phyloP scores from a whole-genome alignment of 1,140 invertebrate species.

The Drosophila suzukii region DNA sequence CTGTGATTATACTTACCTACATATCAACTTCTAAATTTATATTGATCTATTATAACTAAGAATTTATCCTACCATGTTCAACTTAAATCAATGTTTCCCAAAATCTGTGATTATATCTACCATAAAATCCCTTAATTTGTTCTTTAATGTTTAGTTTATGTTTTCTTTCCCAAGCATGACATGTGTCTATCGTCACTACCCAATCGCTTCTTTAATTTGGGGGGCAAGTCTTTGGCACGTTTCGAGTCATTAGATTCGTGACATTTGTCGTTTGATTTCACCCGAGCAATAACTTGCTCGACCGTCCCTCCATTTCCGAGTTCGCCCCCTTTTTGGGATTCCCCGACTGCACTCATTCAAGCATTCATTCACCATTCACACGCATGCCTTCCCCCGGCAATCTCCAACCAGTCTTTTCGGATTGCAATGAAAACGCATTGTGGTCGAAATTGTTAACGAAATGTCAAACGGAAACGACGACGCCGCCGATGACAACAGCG shows the following conservation, averaged over 20 bases:
- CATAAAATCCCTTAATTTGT: neutral
- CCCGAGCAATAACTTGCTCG: conserved; percentile 63
- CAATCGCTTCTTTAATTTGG: conserved; percentile 22
- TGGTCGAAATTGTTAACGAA: conserved; percentile 83
- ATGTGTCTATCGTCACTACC: neutral
- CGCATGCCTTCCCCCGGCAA: conserved; percentile 36
- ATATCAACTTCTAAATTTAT: too few species aligned
- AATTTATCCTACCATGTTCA: neutral
- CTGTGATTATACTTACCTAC: neutral
- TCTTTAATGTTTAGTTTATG: conserved; percentile 2
- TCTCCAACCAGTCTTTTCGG: conserved; percentile 14
- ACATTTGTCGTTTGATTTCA: conserved; percentile 82
- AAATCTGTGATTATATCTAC: neutral
- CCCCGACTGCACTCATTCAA: conserved; percentile 63
- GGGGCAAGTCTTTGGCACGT: conserved; percentile 72
- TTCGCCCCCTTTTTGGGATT: neutral
- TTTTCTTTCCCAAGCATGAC: too few species aligned
- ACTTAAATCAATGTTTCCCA: neutral
- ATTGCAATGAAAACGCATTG: conserved; percentile 79
- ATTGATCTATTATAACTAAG: too few species aligned
- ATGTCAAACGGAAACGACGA: conserved; percentile 78
- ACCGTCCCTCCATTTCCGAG: neutral
- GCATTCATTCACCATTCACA: conserved; percentile 76
- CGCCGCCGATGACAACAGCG: conserved; percentile 45
- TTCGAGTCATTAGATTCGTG: conserved; percentile 82